Evolutionary conservation across 2,113 vertebrate genomes (phyloP).

Genomic region (Clarias batrachus): DNA sequence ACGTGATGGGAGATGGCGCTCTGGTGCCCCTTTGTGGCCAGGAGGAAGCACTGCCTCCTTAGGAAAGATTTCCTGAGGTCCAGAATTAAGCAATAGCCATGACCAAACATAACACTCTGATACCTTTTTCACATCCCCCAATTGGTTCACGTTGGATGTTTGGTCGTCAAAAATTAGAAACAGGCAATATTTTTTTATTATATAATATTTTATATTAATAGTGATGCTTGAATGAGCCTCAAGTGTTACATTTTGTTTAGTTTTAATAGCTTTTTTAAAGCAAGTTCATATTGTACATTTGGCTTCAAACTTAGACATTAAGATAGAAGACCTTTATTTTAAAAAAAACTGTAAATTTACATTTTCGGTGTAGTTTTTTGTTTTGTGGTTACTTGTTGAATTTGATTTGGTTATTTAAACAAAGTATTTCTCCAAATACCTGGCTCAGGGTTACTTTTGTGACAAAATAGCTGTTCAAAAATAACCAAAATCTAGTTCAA

Average conservation of each 20-base stretch:
- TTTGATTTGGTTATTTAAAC: background rate
- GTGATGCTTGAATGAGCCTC: background rate
- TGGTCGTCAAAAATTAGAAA: background rate
- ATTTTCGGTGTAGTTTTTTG: background rate
- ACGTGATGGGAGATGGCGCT: slow-evolving; percentile 13
- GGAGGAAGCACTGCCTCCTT: slow-evolving; percentile 2
- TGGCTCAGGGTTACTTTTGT: background rate
- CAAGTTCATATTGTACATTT: background rate
- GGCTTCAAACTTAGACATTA: background rate
- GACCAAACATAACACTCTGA: background rate
- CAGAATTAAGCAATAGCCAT: slow-evolving; percentile 1
- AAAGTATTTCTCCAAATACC: background rate
- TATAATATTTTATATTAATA: background rate
- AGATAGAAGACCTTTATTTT: background rate
- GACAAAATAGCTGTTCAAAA: background rate
- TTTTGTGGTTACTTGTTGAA: background rate
- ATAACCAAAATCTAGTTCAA: background rate
- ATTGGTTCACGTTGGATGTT: background rate
- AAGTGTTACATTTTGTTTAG: background rate
- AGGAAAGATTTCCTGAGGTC: background rate
- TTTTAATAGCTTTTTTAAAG: background rate
- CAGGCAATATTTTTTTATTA: background rate
- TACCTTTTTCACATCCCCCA: background rate
- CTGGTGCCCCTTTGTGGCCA: slow-evolving; percentile 41
- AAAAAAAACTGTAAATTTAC: background rate